Evolutionary conservation across 2,113 vertebrate genomes (phyloP), one percentile per base, ranked within the genome.

Genomic region (Prinia subflava): DNA sequence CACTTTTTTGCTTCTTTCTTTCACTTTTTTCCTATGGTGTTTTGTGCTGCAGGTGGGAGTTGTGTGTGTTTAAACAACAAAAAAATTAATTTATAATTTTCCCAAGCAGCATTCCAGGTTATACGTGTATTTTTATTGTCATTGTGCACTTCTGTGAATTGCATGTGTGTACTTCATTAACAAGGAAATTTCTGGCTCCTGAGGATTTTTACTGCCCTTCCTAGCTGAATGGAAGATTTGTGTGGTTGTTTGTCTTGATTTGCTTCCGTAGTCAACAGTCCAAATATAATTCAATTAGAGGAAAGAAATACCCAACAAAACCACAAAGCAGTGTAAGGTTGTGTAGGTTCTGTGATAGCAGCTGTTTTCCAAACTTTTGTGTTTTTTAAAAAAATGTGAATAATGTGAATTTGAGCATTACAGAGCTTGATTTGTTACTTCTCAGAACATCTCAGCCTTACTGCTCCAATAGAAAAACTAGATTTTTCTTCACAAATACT

Each of bases 211-310:
- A 9, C 44, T 95, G 46, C n/a, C 37, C 25, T 65, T 82, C 11
- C 5, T 18, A 42, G 6, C 31, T 87, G 49, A 87, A 49, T 23
- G 41, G 65, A 65, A 82, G 50, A 42, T 37, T 68, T 87, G 16
- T 87, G 63, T 59, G 15, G 15, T 39, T 89, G 55, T 68, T 81
- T 91, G 35, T 87, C 49, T 67, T 90, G n/a, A 77, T 71, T 87
- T 92, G 17, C 23, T 84, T 87, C 80, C 13, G 17, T 63, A 74
- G 87, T 77, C 77, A 60, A 35, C 37, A 55, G 60, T 81, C 60
- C n/a, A 53, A 78, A 84, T 74, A 60, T 75, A 76, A 88, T 70
- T 75, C 70, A 37, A 39, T 85, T 75, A 52, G 41, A 50, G 28
- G 39, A 47, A 94, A 71, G 37, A 76, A 53, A 39, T 49, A 41